Evolutionary conservation across 2,113 vertebrate genomes (phyloP).

Genomic region (Dromaius novaehollandiae): DNA sequence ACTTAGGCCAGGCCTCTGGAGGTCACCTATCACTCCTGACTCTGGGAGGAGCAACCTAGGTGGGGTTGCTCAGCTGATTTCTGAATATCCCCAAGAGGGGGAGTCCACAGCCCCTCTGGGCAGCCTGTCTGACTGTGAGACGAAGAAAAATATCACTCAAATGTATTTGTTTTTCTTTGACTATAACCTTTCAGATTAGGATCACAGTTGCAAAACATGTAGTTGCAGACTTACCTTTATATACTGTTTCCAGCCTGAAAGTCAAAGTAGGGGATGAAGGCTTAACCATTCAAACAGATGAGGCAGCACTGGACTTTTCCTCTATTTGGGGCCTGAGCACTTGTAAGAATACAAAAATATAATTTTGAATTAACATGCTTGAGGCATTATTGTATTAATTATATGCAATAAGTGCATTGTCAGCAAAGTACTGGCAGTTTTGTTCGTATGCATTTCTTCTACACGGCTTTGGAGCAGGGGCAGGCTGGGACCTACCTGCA

Average conservation of each 20-base stretch:
- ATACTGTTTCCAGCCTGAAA: background rate
- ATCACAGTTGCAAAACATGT: background rate
- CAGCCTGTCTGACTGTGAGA: background rate
- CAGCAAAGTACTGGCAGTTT: background rate
- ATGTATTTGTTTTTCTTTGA: background rate
- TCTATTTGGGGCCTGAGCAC: background rate
- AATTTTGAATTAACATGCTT: background rate
- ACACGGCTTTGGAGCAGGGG: background rate
- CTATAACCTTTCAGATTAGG: background rate
- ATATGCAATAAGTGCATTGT: background rate
- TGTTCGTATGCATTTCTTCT: background rate
- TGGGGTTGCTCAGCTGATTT: background rate
- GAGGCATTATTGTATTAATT: background rate
- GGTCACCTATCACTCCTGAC: background rate
- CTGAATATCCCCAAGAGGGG: background rate
- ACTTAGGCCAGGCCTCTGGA: background rate
- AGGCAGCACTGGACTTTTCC: background rate
- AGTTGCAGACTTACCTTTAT: background rate
- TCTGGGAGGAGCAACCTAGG: fast-evolving
- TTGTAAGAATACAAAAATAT: background rate
- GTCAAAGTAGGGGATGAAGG: background rate
- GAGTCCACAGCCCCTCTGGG: background rate
- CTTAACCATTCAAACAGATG: background rate
- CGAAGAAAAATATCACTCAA: background rate
- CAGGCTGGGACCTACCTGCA: background rate